phyloP scores from a whole-genome alignment of 1,140 invertebrate species.

The Drosophila kohkoa region DNA sequence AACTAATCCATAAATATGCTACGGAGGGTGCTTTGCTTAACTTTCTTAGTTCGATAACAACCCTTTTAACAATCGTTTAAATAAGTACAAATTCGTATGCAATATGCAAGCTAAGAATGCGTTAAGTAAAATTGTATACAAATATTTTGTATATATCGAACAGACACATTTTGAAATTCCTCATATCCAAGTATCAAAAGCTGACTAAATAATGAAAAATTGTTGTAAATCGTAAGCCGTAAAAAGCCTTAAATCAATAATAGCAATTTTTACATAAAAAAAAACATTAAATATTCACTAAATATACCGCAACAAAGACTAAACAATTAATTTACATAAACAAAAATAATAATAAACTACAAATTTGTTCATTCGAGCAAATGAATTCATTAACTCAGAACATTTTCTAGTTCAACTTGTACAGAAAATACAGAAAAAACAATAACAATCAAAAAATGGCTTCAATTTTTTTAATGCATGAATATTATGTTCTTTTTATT shows the following conservation, averaged over 20 bases:
- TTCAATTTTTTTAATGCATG: conserved; percentile 35
- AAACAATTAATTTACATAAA: conserved; percentile 30
- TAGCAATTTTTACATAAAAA: conserved; percentile 23
- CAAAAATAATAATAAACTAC: conserved; percentile 20
- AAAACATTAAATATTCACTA: conserved; percentile 54
- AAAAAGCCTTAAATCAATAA: conserved; percentile 33
- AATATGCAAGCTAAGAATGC: conserved; percentile 31
- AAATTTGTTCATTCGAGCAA: conserved; percentile 58
- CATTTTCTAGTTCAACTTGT: conserved; percentile 27
- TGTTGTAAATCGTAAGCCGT: conserved; percentile 28
- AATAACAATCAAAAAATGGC: conserved; percentile 22
- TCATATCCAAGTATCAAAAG: conserved; percentile 79
- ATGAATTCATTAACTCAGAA: conserved; percentile 32
- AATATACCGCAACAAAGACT: conserved; percentile 57
- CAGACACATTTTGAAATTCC: conserved; percentile 42
- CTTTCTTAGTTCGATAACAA: conserved; percentile 25
- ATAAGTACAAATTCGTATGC: conserved; percentile 15
- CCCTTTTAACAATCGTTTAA: conserved; percentile 1
- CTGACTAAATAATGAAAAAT: conserved; percentile 63
- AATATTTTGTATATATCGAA: conserved; percentile 47
- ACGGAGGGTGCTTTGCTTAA: conserved; percentile 45
- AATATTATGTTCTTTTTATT: conserved; percentile 12
- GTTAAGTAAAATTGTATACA: conserved; percentile 41
- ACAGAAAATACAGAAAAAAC: conserved; percentile 24
- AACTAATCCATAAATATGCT: conserved; percentile 2